A percentile compares a stretch with the other conserved stretches of the same genome.
Conservation (phyloP, 1,140 invertebrate species). For the Glossosoma conforme region DNA sequence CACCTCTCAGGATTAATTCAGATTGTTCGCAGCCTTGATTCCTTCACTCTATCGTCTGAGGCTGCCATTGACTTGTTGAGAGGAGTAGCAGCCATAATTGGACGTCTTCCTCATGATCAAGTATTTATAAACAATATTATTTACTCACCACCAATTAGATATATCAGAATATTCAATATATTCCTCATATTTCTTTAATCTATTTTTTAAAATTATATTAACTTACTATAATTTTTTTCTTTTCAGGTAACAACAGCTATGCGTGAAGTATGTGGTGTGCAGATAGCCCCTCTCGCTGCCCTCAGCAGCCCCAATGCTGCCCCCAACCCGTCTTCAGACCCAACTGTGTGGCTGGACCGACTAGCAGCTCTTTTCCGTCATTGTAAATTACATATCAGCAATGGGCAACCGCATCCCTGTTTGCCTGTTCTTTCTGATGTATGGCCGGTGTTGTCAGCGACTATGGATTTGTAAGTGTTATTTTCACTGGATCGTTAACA, state of each 20-base stretch:
- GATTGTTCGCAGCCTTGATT: conserved; percentile 74
- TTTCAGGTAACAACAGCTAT: conserved; percentile 61
- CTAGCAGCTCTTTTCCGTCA: conserved; percentile 85
- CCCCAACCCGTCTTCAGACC: conserved; percentile 60
- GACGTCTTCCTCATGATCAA: conserved; percentile 57
- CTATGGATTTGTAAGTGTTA: conserved; percentile 61
- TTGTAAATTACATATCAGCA: conserved; percentile 50
- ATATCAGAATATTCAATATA: background rate
- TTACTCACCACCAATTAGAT: background rate
- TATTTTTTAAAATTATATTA: conserved; percentile 9
- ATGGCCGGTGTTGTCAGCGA: conserved; percentile 82
- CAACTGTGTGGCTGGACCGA: conserved; percentile 89
- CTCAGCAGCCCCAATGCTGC: conserved; percentile 46
- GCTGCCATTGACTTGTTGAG: conserved; percentile 79
- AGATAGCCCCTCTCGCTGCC: conserved; percentile 62
- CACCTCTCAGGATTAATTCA: conserved; percentile 80
- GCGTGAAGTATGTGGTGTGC: conserved; percentile 72
- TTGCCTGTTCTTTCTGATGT: conserved; percentile 73
- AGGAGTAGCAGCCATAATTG: conserved; percentile 66
- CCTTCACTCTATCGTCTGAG: conserved; percentile 72
- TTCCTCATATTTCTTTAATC: background rate
- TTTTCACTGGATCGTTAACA: no score
- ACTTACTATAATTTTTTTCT: conserved; percentile 13
- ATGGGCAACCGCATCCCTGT: conserved; percentile 65
- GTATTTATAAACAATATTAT: conserved; percentile 34